Conservation (phyloP, 2,888 invertebrate species). For the Parnassius glacialis region DNA sequence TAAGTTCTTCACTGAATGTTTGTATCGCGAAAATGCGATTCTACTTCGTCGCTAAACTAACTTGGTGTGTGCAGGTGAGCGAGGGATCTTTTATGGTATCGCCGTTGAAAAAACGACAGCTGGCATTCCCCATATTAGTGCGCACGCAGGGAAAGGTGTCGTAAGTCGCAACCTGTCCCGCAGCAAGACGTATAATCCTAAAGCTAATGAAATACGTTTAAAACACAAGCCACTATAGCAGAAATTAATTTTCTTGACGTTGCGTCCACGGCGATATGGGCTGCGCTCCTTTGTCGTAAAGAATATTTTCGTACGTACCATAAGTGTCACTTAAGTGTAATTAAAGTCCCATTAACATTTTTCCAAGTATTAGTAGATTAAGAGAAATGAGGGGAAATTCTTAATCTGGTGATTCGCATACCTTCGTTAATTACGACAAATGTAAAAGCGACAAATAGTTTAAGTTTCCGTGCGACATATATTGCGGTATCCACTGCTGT, state of each 20-base stretch:
- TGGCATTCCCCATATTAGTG: constrained; percentile 50
- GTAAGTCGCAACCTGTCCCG: constrained; percentile 40
- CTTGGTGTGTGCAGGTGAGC: constrained; percentile 42
- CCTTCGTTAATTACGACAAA: constrained; percentile 46
- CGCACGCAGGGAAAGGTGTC: constrained; percentile 53
- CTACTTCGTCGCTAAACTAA: constrained; percentile 39
- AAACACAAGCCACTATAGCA: constrained; percentile 39
- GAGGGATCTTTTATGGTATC: constrained; percentile 45
- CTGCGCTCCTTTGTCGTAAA: constrained; percentile 39
- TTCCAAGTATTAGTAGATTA: constrained; percentile 48
- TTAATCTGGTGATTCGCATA: constrained; percentile 45
- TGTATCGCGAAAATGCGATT: constrained; percentile 40
- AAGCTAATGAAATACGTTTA: constrained; percentile 42
- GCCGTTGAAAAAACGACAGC: constrained; percentile 50
- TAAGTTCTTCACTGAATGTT: constrained; percentile 35
- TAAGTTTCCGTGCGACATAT: constrained; percentile 32
- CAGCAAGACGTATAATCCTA: constrained; percentile 39
- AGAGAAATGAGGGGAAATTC: constrained; percentile 60
- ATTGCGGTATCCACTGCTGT: constrained; percentile 29
- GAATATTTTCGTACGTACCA: constrained; percentile 36
- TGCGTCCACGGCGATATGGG: constrained; percentile 33
- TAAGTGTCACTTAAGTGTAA: constrained; percentile 43
- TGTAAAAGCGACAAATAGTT: constrained; percentile 52
- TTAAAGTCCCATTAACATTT: constrained; percentile 61
- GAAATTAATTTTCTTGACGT: constrained; percentile 48